Base-by-base conservation (phyloP, 92 coral and sea anemone species). In the Parazoanthus darwini region DNA sequence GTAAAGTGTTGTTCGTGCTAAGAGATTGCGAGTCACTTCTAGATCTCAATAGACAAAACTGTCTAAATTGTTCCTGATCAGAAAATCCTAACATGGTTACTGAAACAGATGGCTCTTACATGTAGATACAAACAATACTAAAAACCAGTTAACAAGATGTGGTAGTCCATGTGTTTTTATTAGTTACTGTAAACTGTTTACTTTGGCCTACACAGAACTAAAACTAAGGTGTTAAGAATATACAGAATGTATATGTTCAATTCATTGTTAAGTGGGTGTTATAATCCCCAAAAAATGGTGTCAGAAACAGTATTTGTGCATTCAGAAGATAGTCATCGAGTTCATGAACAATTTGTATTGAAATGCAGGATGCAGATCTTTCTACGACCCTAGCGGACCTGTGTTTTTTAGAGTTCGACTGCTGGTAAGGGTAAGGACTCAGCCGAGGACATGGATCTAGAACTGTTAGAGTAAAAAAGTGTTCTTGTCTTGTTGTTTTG, bases 1-100 rank as follows among this genome's bases (percentile, higher is more conserved):
- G 26, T 8, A 18, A 63, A 63, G 70, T 63, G 70, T 20, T 20
- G 25, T 22, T 63, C 20, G 25, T 16, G 23, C 68, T 11, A 63
- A 8, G 65, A 37, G 50, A 39, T n/a, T 77, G 48, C 11, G 72
- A 80, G 82, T 79, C 38, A 77, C 16, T 48, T 82, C 33, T 5
- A 25, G 5, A 8, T 82, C 33, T 29, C 33, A 29, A 37, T 43
- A 14, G 79, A 25, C 42, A 43, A 29, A 78, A 26, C 0, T 42
- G 37, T n/a, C 82, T 25, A 18, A 79, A 84, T 84, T 84, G 36
- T 68, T 84, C 44, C 51, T 71, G 46, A 73, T 18, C 9, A 84
- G 44, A 84, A 48, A 48, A 4, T 35, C 23, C 73, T 84, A 26
- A 73, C 78, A 84, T 44, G 68, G 87, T 9, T 46, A 84, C 87